Base-by-base conservation (phyloP, 2,113 vertebrate species). In the Onychorhynchus coronatus region DNA sequence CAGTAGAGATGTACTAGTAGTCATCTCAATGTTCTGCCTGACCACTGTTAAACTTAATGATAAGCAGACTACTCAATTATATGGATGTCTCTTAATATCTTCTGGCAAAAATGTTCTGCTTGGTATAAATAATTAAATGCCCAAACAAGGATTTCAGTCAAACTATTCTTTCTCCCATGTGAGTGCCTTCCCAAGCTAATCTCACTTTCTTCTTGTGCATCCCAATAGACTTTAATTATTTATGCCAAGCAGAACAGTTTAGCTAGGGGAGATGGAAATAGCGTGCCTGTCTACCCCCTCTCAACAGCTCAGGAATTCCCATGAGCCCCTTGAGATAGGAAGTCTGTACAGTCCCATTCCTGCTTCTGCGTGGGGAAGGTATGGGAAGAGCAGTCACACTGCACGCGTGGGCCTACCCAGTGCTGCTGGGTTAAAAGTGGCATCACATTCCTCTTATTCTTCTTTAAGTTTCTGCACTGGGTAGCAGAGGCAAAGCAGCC, bases 201-300 rank as follows among this genome's bases (percentile, higher is more conserved):
- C n/a, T 91, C 68, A 55, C 50, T 74, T 55, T 92, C 75, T 79
- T 70, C 62, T 65, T 37, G 2, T 61, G 66, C 0, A 1, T n/a
- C 35, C 66, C 80, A 81, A 41, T 23, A 89, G 37, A 37, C 41
- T 84, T 95, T 71, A 96, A 95, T 94, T 89, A 91, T 91, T 96
- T 66, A 87, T 93, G 81, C 31, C 65, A 82, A 74, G 52, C 28
- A 46, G 75, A 92, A 67, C 30, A 41, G 35, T 59, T 84, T 89
- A 80, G 30, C 52, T 14, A 28, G 61, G 31, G 50, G 30, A 89
- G 28, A 30, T 11, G 72, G 73, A 62, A 71, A 52, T n/a, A 72
- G 8, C 1, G 0, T n/a, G 35, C 13, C 41, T 65, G n/a, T 50
- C n/a, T 80, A 58, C 59, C 15, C 41, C 21, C 2, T 2, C 73